Conservation (phyloP, 2,888 invertebrate genomes). For the Acronicta psi region DNA sequence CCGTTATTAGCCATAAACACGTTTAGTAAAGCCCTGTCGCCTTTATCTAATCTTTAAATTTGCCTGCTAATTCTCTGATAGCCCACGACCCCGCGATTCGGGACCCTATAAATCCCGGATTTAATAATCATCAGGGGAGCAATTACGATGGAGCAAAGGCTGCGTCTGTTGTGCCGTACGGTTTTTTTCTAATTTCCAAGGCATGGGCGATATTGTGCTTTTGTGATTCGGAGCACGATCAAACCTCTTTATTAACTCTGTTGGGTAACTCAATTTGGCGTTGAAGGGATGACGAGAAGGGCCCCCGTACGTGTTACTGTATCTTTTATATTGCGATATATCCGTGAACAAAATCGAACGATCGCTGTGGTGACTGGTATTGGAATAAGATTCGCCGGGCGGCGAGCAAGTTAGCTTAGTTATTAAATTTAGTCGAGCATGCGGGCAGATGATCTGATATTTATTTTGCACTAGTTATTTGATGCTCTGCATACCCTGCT, state of each 20-base stretch:
- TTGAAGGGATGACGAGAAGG: conserved; percentile 82
- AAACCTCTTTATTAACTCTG: conserved; percentile 82
- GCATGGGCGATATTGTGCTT: conserved; percentile 62
- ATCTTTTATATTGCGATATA: conserved; percentile 66
- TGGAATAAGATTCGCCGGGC: conserved; percentile 21
- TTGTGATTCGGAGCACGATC: conserved; percentile 76
- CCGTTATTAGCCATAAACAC: conserved; percentile 31
- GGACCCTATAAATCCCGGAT: conserved; percentile 63
- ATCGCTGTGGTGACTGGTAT: conserved; percentile 49
- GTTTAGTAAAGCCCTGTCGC: conserved; percentile 21
- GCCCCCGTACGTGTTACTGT: conserved; percentile 75
- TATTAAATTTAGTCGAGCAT: conserved; percentile 28
- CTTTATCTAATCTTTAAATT: conserved; percentile 44
- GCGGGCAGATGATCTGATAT: conserved; percentile 11
- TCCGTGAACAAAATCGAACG: conserved; percentile 61
- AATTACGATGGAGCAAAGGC: conserved; percentile 58
- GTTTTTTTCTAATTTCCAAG: conserved; percentile 70
- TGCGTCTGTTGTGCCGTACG: conserved; percentile 39
- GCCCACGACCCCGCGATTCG: conserved; percentile 61
- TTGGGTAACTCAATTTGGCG: conserved; percentile 83
- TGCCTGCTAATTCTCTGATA: conserved; percentile 63
- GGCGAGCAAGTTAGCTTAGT: conserved; percentile 20
- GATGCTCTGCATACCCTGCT: no score
- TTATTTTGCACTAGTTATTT: conserved; percentile 9
- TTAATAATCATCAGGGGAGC: conserved; percentile 71